Conservation (phyloP, 1,140 invertebrate genomes). For the Macrobrachium rosenbergii region DNA sequence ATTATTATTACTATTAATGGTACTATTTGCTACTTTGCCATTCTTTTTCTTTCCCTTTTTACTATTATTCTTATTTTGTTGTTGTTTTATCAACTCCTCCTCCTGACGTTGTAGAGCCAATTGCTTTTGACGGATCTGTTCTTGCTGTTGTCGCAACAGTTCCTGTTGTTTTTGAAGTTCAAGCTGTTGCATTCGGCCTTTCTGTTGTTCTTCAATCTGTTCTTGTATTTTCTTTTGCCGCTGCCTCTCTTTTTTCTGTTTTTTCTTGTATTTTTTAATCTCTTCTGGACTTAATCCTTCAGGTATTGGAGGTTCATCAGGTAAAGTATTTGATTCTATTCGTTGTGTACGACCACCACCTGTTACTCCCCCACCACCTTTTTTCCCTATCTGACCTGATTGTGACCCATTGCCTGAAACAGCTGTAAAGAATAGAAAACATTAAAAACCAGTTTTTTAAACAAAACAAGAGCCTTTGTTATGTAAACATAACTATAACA, state of each 20-base stretch:
- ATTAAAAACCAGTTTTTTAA: background rate
- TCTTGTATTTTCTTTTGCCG: slow-evolving; percentile 66
- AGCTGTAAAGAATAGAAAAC: slow-evolving; percentile 25
- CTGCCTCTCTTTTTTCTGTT: slow-evolving; percentile 66
- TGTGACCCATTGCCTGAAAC: slow-evolving; percentile 45
- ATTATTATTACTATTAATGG: background rate
- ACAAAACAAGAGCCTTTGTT: background rate
- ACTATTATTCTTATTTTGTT: slow-evolving; percentile 68
- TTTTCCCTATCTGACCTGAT: slow-evolving; percentile 35
- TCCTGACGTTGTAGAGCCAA: slow-evolving; percentile 57
- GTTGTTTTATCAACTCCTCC: slow-evolving; percentile 67
- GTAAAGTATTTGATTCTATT: background rate
- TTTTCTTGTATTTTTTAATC: slow-evolving; percentile 66
- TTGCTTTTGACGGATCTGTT: slow-evolving; percentile 60
- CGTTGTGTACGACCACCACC: slow-evolving; percentile 21
- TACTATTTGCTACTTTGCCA: slow-evolving; percentile 61
- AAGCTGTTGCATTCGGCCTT: slow-evolving; percentile 64
- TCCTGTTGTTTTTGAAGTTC: slow-evolving; percentile 66
- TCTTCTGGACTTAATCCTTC: slow-evolving; percentile 53
- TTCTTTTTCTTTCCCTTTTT: slow-evolving; percentile 74
- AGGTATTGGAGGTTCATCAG: slow-evolving; percentile 33
- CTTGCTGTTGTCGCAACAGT: slow-evolving; percentile 57
- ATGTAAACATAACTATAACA: too few relatives aligned
- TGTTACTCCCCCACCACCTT: background rate
- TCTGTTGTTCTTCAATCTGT: slow-evolving; percentile 52